Evolutionary conservation across 2,888 invertebrate genomes (phyloP).

Genomic region (Piscicola geometra): DNA sequence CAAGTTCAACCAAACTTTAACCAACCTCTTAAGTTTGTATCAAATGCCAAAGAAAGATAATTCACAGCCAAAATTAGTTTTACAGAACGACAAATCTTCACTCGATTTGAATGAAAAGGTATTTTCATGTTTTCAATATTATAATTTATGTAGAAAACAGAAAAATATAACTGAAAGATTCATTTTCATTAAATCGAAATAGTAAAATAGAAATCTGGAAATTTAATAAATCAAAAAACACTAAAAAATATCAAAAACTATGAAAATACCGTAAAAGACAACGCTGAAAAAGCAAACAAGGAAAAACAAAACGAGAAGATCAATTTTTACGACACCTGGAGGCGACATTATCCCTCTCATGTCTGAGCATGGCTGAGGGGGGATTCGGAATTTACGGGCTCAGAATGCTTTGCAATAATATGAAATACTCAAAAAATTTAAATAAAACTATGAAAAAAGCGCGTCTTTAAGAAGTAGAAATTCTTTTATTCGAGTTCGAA

Average conservation of each 20-base stretch:
- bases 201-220: no score
- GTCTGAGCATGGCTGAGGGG: not conserved
- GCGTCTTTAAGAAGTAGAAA: not conserved
- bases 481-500: no score
- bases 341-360: constrained; percentile 7
- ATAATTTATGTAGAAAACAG: no score
- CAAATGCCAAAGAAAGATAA: not conserved
- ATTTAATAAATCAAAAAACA: no score
- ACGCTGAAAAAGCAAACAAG: not conserved
- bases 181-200: not conserved
- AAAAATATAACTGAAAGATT: not conserved
- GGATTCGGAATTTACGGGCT: not conserved
- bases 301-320: not conserved
- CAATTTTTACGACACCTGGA: constrained; percentile 12
- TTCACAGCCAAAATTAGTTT: no score
- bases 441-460: not conserved
- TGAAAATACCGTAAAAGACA: not conserved
- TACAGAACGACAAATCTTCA: not conserved
- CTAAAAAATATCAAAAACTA: not conserved
- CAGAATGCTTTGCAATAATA: not conserved
- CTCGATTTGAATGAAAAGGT: not conserved
- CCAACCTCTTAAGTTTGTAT: not conserved
- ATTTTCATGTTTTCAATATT: no score
- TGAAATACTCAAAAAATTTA: no score
- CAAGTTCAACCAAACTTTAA: not conserved